A percentile compares a stretch with the other conserved stretches of the same genome.
Conservation (phyloP, 2,113 vertebrate genomes). For the Vombatus ursinus region DNA sequence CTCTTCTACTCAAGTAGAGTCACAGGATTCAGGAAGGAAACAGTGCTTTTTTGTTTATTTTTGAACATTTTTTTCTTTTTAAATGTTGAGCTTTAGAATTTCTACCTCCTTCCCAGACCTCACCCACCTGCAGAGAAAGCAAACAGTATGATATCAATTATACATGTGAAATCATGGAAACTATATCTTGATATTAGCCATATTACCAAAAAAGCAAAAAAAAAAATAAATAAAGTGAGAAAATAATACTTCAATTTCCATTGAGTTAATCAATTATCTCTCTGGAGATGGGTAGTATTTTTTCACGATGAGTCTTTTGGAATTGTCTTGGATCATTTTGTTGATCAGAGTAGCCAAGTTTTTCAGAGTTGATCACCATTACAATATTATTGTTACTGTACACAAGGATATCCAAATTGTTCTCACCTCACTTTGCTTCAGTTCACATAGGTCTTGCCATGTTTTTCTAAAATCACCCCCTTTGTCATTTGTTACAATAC, state of each 20-base stretch:
- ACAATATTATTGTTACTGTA: too few relatives aligned
- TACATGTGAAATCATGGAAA: neutral
- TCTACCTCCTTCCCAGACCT: neutral
- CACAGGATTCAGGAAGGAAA: neutral
- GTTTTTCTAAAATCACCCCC: too few relatives aligned
- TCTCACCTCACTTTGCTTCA: too few relatives aligned
- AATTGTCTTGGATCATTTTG: neutral
- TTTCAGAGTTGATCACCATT: too few relatives aligned
- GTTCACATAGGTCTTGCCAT: too few relatives aligned
- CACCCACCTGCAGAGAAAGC: neutral
- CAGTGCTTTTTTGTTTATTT: neutral
- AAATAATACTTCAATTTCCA: neutral
- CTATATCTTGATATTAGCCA: neutral
- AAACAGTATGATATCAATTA: neutral
- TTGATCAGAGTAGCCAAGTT: too few relatives aligned
- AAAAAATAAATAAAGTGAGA: neutral
- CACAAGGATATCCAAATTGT: too few relatives aligned
- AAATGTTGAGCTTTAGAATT: neutral
- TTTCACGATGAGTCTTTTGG: neutral
- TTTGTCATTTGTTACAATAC: too few relatives aligned
- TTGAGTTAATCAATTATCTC: neutral
- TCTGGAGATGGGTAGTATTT: neutral
- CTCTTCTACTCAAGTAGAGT: neutral
- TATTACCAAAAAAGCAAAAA: neutral
- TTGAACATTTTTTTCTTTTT: neutral